Base-by-base conservation (phyloP, 2,797 vertebrate species). In the Tachyglossus aculeatus region DNA sequence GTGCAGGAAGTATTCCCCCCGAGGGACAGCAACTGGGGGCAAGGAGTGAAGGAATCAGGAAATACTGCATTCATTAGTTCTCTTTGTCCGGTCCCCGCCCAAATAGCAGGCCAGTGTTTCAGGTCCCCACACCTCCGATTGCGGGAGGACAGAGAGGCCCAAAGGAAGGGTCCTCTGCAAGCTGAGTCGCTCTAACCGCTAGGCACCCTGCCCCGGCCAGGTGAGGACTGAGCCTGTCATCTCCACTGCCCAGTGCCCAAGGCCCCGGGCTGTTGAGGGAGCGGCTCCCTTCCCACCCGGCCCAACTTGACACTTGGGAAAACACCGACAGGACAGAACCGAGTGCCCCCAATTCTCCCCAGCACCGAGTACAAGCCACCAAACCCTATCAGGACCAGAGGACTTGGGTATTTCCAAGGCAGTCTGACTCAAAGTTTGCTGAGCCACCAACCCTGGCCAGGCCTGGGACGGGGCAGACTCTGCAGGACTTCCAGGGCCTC, bases 381-480 rank as follows among this genome's bases (percentile, higher is more conserved):
- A 70, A 59, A 56, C 41, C 47, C 40, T 56, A 57, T 56, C 56
- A 45, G 53, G 48, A 39, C 56, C 63, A n/a, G 19, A 36, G 3
- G 50, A 71, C 69, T 56, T 31, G 60, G 74, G 25, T 56, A 71
- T 56, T n/a, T n/a, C n/a, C n/a, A n/a, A n/a, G n/a, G n/a, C n/a
- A n/a, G n/a, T n/a, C n/a, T n/a, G n/a, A n/a, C n/a, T n/a, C n/a
- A n/a, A n/a, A n/a, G n/a, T n/a, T n/a, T n/a, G n/a, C n/a, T n/a
- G n/a, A n/a, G n/a, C n/a, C n/a, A n/a, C n/a, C n/a, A n/a, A n/a
- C n/a, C n/a, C n/a, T n/a, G n/a, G n/a, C n/a, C n/a, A n/a, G n/a
- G n/a, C n/a, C n/a, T n/a, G n/a, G n/a, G n/a, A n/a, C n/a, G n/a
- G n/a, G n/a, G n/a, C n/a, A n/a, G n/a, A n/a, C n/a, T n/a, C n/a